Percentiles rank a stretch among this genome's conserved stretches.
phyloP scores from a whole-genome alignment of 2,113 vertebrate genomes.

The Alligator mississippiensis region DNA sequence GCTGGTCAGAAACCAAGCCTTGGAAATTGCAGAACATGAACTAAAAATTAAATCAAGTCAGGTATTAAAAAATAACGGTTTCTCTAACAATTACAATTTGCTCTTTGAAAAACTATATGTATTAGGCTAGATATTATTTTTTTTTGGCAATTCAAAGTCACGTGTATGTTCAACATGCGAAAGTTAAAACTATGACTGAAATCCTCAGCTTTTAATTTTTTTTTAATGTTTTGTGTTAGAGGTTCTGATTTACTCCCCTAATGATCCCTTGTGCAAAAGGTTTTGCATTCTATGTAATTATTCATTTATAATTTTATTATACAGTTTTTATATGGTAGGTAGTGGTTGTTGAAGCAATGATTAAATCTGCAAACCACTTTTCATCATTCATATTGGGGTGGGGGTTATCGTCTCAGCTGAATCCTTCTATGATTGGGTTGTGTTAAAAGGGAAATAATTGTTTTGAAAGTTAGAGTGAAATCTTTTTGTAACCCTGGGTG shows the following conservation, averaged over 20 bases:
- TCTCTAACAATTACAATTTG: neutral
- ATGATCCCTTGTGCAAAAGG: neutral
- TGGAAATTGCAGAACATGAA: neutral
- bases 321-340: neutral
- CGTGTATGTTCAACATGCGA: neutral
- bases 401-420: neutral
- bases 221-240: neutral
- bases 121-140: neutral
- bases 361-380: neutral
- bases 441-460: neutral
- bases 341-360: neutral
- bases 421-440: neutral
- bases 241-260: neutral
- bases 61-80: neutral
- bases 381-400: neutral
- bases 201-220: neutral
- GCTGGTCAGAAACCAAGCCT: neutral
- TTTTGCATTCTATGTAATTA: neutral
- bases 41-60: neutral
- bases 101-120: neutral
- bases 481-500: too few relatives aligned
- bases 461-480: slow-evolving; percentile 1
- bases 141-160: neutral
- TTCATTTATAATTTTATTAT: neutral
- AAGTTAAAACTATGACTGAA: neutral